Conservation (phyloP, 1,140 invertebrate genomes). For the Rhopalosiphum maidis region DNA sequence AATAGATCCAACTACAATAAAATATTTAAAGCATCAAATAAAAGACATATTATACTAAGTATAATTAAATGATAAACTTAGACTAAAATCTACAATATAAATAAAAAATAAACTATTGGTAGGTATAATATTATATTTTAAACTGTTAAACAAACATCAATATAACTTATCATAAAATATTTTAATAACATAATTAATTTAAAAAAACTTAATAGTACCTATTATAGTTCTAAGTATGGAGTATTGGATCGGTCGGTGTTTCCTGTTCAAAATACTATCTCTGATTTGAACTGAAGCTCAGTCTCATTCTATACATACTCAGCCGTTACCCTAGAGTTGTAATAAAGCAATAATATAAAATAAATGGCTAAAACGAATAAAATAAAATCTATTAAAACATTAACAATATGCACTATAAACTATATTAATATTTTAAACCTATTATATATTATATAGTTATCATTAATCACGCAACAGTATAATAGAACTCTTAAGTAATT, state of each 20-base stretch:
- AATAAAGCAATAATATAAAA: background rate
- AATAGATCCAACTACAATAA: slow-evolving; percentile 70
- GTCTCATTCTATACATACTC: background rate
- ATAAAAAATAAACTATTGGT: background rate
- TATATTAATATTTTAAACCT: background rate
- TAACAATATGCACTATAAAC: background rate
- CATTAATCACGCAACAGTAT: background rate
- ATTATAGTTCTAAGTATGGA: too few species aligned
- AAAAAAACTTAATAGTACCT: background rate
- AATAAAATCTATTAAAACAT: background rate
- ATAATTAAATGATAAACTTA: background rate
- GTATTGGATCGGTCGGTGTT: background rate
- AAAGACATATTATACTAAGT: background rate
- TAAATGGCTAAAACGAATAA: background rate
- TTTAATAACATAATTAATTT: background rate
- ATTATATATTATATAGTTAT: background rate
- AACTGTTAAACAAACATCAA: background rate
- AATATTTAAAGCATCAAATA: background rate
- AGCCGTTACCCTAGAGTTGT: background rate
- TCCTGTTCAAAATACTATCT: background rate
- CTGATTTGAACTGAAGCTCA: background rate
- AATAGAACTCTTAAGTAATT: background rate
- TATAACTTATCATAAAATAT: background rate
- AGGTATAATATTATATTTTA: background rate
- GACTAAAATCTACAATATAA: background rate